phyloP scores from a whole-genome alignment of 2,113 vertebrate species.

The Psephotus haematonotus region DNA sequence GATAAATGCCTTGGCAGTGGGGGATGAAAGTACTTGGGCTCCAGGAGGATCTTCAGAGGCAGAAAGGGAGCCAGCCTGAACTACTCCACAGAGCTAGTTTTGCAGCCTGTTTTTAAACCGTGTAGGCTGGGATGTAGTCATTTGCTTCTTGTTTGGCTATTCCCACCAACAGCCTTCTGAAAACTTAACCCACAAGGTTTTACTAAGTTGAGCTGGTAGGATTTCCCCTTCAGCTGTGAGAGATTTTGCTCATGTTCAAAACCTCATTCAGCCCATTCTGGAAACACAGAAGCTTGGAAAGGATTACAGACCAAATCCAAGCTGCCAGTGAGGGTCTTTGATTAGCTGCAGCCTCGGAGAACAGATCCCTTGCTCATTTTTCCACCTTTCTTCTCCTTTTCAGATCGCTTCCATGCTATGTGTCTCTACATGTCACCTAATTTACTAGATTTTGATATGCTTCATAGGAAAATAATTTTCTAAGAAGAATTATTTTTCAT shows the following conservation, averaged over 20 bases:
- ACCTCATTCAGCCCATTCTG: not conserved
- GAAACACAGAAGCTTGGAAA: not conserved
- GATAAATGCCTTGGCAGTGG: not conserved
- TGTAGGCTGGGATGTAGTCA: not conserved
- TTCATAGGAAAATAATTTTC: not conserved
- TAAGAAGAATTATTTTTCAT: not conserved
- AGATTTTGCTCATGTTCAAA: not conserved
- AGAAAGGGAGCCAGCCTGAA: not conserved
- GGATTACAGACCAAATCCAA: not conserved
- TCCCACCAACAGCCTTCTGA: not conserved
- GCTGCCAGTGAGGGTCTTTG: not conserved
- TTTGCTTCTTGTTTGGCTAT: not conserved
- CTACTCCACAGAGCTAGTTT: not conserved
- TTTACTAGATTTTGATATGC: not conserved
- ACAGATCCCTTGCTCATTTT: not conserved
- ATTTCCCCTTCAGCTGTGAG: not conserved
- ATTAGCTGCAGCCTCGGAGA: not conserved
- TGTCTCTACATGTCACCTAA: not conserved
- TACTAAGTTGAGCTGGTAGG: not conserved
- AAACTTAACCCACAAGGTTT: not conserved
- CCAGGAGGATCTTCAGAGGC: rapidly evolving
- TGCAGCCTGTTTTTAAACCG: not conserved
- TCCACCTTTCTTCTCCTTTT: not conserved
- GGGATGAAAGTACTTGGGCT: not conserved
- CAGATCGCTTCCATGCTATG: not conserved